Percentiles rank a stretch among this genome's conserved stretches.
These are phyloP conservation scores for Cheilosia variabilis DNA, from an alignment of 2,888 invertebrate genomes.

Conservation along the genomic window DNA sequence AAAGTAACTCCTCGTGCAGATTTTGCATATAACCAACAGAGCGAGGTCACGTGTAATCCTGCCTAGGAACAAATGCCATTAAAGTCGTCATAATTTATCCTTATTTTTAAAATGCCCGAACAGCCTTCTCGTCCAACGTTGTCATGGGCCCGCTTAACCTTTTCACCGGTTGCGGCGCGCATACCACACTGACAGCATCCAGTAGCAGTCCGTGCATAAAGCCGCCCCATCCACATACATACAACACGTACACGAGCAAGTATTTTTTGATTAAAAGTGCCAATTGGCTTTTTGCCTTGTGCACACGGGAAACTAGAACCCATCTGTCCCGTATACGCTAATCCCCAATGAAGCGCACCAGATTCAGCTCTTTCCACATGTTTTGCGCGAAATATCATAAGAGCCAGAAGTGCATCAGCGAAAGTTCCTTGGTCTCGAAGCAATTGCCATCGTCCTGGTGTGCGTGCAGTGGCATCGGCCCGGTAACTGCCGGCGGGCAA, in stretches of 20 bases:
- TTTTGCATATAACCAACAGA: background rate
- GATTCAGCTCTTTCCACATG: conserved; percentile 27
- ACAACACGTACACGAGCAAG: conserved; percentile 10
- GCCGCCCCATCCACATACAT: background rate
- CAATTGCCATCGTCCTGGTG: conserved; percentile 46
- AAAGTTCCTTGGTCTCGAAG: conserved; percentile 67
- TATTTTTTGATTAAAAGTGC: conserved; percentile 73
- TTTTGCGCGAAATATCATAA: conserved; percentile 34
- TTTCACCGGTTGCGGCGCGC: conserved; percentile 32
- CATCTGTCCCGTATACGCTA: conserved; percentile 49
- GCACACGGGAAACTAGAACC: conserved; percentile 6
- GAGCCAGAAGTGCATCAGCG: conserved; percentile 66
- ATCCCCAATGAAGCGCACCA: conserved; percentile 55
- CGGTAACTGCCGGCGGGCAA: conserved; percentile 48
- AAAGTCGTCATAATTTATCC: conserved; percentile 49
- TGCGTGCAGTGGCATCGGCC: conserved; percentile 34
- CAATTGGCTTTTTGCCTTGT: conserved; percentile 59
- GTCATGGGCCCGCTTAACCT: conserved; percentile 43
- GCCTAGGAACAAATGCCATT: conserved; percentile 49
- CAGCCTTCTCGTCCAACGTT: conserved; percentile 11
- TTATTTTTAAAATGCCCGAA: conserved; percentile 37
- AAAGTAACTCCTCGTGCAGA: conserved; percentile 16
- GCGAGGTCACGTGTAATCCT: conserved; percentile 40
- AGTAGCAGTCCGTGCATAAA: conserved; percentile 21
- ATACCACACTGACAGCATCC: conserved; percentile 36